phyloP scores from a whole-genome alignment of 2,888 invertebrate species.

The Pyrocoelia pectoralis region DNA sequence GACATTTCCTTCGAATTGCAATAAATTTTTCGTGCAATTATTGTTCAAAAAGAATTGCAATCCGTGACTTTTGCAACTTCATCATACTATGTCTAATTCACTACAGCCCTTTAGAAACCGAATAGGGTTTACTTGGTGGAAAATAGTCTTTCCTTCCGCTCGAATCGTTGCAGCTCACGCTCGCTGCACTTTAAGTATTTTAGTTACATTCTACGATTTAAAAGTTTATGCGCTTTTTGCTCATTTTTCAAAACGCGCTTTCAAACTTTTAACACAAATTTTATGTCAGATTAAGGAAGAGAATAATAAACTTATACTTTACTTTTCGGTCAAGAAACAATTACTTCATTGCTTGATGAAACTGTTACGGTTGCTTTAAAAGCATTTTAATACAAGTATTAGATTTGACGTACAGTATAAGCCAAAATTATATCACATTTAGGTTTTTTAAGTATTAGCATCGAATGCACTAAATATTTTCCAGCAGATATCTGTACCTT shows the following conservation, averaged over 20 bases:
- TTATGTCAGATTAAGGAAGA: neutral
- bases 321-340: too few relatives aligned
- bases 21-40: too few relatives aligned
- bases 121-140: conserved; percentile 35
- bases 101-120: conserved; percentile 15
- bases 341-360: too few relatives aligned
- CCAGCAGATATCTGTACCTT: too few relatives aligned
- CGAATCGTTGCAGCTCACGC: conserved; percentile 37
- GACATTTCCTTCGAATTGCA: too few relatives aligned
- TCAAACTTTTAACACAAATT: neutral
- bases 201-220: conserved; percentile 28
- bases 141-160: conserved; percentile 36
- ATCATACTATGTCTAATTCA: conserved; percentile 19
- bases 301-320: too few relatives aligned
- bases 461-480: too few relatives aligned
- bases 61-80: conserved; percentile 22
- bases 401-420: too few relatives aligned
- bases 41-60: neutral
- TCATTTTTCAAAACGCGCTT: conserved; percentile 24
- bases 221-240: conserved; percentile 27
- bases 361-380: too few relatives aligned
- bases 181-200: conserved; percentile 37
- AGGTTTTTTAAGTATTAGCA: too few relatives aligned
- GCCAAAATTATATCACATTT: too few relatives aligned
- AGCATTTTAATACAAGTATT: too few relatives aligned